Conservation (phyloP, 2,113 vertebrate genomes). For the Colius striatus region DNA sequence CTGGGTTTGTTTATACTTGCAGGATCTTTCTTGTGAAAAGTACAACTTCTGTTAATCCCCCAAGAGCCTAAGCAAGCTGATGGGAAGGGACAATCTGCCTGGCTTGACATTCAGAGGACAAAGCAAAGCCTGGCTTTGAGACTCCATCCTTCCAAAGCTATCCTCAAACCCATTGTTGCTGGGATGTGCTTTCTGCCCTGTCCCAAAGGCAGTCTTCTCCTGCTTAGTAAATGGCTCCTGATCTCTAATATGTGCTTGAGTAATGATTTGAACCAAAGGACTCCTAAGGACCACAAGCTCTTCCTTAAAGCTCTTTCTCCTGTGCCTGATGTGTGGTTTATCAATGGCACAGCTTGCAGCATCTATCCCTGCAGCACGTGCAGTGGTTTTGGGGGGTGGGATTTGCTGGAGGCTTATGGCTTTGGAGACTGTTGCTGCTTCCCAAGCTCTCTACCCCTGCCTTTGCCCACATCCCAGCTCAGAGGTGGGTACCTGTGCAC, state of each 20-base stretch:
- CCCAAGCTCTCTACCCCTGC: background rate
- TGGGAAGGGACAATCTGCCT: background rate
- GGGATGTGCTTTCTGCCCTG: background rate
- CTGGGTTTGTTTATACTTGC: background rate
- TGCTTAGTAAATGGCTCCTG: background rate
- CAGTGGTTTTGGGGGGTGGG: fast-evolving
- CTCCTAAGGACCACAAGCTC: background rate
- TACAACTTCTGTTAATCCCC: background rate
- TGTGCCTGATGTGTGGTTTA: background rate
- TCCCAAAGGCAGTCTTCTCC: background rate
- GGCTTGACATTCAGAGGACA: background rate
- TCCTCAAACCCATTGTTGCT: background rate
- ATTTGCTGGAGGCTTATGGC: background rate
- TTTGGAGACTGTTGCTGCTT: background rate
- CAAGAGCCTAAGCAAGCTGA: background rate
- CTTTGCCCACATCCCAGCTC: background rate
- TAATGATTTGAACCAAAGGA: background rate
- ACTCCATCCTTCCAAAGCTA: background rate
- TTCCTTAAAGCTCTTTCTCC: background rate
- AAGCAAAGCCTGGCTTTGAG: background rate
- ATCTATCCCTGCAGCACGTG: fast-evolving
- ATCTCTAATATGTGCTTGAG: background rate
- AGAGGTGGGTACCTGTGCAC: background rate
- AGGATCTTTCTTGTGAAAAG: background rate
- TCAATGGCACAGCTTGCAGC: background rate